These are phyloP conservation scores for Patella pellucida DNA, from an alignment of 2,888 invertebrate genomes.

Conservation along the genomic window DNA sequence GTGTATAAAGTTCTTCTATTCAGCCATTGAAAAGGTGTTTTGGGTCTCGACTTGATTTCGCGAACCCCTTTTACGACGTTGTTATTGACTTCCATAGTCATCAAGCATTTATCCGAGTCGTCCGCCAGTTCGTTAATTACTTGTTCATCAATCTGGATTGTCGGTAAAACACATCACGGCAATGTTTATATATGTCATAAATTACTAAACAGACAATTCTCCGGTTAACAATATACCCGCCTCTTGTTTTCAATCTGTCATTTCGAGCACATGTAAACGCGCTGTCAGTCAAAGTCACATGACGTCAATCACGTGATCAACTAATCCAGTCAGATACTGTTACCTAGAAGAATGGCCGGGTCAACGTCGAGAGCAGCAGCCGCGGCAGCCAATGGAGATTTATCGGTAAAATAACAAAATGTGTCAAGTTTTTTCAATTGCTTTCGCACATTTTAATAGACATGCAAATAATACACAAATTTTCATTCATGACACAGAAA, in stretches of 20 bases:
- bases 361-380: conserved; percentile 46
- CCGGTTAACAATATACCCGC: too few species aligned
- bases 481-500: too few species aligned
- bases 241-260: too few species aligned
- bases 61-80: conserved; percentile 18
- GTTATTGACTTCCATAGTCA: conserved; percentile 29
- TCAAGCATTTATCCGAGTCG: neutral
- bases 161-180: too few species aligned
- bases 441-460: neutral
- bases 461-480: too few species aligned
- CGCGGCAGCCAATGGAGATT: conserved; percentile 63
- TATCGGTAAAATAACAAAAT: conserved; percentile 45
- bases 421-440: conserved; percentile 1
- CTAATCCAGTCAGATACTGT: too few species aligned
- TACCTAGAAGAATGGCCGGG: neutral
- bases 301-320: neutral
- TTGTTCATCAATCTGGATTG: neutral
- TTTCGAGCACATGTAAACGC: too few species aligned
- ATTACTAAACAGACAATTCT: too few species aligned
- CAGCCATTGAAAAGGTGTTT: neutral
- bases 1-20: neutral
- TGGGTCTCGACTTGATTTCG: conserved; percentile 1
- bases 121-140: neutral
- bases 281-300: conserved; percentile 5
- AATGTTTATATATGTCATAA: too few species aligned